These are phyloP conservation scores for Aldrovandia affinis DNA, from an alignment of 2,797 vertebrate species.

Conservation along the genomic window DNA sequence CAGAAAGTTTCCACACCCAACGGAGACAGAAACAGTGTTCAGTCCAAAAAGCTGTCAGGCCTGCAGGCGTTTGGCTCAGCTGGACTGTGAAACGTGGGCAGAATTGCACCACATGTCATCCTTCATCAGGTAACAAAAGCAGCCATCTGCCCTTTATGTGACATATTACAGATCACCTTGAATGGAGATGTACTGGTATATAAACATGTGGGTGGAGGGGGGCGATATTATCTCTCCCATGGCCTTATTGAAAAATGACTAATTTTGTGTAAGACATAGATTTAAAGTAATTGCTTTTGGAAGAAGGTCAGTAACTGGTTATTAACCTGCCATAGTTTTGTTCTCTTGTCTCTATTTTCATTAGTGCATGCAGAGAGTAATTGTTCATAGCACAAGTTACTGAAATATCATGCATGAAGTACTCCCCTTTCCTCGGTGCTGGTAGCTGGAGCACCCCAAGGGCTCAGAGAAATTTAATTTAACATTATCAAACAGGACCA, in stretches of 20 bases:
- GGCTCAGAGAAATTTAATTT: neutral
- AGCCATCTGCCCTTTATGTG: constrained; percentile 4
- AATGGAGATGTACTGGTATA: neutral
- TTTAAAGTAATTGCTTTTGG: constrained; percentile 7
- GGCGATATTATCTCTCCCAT: neutral
- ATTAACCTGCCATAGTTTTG: constrained; percentile 11
- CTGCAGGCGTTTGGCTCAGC: constrained; percentile 5
- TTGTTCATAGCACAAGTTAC: neutral
- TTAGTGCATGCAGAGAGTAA: constrained; percentile 1
- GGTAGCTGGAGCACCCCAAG: neutral
- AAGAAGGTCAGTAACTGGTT: neutral
- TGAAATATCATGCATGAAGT: neutral
- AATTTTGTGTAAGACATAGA: neutral
- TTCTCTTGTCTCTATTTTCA: constrained; percentile 14
- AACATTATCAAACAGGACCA: neutral
- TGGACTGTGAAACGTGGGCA: constrained; percentile 4
- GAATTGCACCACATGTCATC: constrained; percentile 7
- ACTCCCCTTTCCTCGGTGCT: neutral
- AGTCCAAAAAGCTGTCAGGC: constrained; percentile 17
- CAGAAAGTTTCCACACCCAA: constrained; percentile 11
- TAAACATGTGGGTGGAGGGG: neutral
- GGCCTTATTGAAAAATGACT: constrained; percentile 6
- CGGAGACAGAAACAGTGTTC: neutral
- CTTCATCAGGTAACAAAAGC: constrained; percentile 10
- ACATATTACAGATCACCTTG: constrained; percentile 2